Evolutionary conservation across 2,113 vertebrate species (phyloP), one percentile per base, ranked within the genome.

Genomic region (Pseudorasbora parva): DNA sequence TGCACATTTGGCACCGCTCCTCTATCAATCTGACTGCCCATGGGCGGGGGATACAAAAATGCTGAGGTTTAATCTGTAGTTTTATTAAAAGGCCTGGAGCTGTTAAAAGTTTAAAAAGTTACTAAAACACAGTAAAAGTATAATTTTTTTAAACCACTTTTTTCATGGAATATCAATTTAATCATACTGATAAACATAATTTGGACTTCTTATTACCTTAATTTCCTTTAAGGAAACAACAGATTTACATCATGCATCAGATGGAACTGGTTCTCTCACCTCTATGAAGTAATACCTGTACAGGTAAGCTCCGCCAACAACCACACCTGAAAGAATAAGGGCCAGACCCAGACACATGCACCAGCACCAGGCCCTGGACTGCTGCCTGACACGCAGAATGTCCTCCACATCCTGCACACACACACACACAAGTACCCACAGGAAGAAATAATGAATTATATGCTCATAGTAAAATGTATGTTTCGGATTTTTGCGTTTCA

Each of bases 321-420:
- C 95, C 84, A 97, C 95, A 0, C 96, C 95, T 14, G 95, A 95
- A 71, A 97, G 93, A 94, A 97, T 95, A 62, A 97, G 95, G 43
- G 95, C 95, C 86, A 97, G 78, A 17, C 96, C 96, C 19, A 97
- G 95, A 87, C 94, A 96, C 95, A 96, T 95, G 89, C 96, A 97
- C 95, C 96, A 97, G 85, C 95, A 96, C 95, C 96, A 97, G 66
- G 95, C 93, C 80, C 94, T 94, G 83, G 95, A 95, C 81, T 95
- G 91, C 49, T 86, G 95, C 62, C 93, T 93, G 56, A 94, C 88
- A 2, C 92, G 94, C 41, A 95, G 91, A 33, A 92, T 90, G 57
- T 93, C 95, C 83, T 95, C 95, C 14, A 95, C 91, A 85, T 96
- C 96, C 96, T 96, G 86, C 57, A 81, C 27, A 68, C 47, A 83